Evolutionary conservation across 2,113 vertebrate genomes (phyloP).

Genomic region (Cebidichthys violaceus): DNA sequence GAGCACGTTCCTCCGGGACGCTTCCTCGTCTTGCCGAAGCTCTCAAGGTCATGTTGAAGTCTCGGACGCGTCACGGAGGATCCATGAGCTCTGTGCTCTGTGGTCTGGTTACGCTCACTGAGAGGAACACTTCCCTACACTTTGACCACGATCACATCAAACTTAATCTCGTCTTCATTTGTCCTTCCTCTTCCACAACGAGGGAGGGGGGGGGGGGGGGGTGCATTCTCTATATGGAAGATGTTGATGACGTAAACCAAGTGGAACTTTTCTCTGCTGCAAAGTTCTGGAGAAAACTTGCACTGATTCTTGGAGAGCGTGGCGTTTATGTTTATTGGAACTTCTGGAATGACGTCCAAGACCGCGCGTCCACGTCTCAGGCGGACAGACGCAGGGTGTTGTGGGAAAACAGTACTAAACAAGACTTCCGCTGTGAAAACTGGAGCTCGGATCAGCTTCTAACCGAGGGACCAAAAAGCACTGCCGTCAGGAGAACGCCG

Average conservation of each 20-base stretch:
- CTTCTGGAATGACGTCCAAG: too few relatives aligned
- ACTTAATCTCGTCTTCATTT: neutral
- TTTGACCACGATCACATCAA: neutral
- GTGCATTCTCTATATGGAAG: neutral
- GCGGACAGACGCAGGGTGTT: too few relatives aligned
- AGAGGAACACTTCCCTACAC: slow-evolving; percentile 11
- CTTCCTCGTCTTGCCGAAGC: neutral
- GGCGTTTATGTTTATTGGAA: neutral
- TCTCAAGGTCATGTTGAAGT: slow-evolving; percentile 34
- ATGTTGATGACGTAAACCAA: neutral
- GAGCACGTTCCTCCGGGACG: neutral
- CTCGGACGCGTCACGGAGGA: slow-evolving; percentile 38
- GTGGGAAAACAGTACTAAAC: too few relatives aligned
- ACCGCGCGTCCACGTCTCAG: too few relatives aligned
- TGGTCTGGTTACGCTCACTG: neutral
- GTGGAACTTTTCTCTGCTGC: neutral
- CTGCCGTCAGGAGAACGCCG: rapidly evolving
- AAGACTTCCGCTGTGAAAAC: neutral
- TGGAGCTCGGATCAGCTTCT: neutral
- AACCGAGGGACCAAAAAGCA: neutral
- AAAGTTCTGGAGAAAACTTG: neutral
- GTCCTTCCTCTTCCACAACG: slow-evolving; percentile 2
- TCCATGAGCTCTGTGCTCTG: neutral
- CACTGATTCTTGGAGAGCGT: neutral
- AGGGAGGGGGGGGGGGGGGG: neutral